Evolutionary conservation across 2,888 invertebrate species (phyloP), one percentile per base, ranked within the genome.

Genomic region (Macaria notata): DNA sequence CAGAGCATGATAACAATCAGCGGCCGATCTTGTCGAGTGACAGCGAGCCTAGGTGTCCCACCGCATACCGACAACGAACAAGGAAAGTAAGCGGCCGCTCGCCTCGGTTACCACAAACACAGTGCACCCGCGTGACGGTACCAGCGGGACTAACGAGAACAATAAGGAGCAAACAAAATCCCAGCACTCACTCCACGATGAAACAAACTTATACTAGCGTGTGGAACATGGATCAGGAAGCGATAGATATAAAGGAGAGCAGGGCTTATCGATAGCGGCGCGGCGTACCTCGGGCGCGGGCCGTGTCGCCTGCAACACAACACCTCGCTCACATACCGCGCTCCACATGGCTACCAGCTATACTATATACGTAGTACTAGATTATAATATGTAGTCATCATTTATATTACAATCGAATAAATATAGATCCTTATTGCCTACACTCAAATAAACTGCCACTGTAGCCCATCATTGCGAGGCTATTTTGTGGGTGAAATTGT

Each of bases 251-350:
- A 86, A 80, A 78, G 81, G 82, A 86, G 74, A 79, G 74, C 79
- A 77, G 77, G 77, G 77, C 76, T 73, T 77, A 80, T 79, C 72
- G 80, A 9, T 42, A 51, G 46, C 75, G 71, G 66, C 77, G 77
- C 72, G 77, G 74, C 78, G 80, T 93, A 94, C 94, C 93, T 94
- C 94, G 80, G 92, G 92, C 88, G 93, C 93, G 91, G 94, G 93
- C 92, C 94, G 94, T 92, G 93, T 93, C 92, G 94, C 93, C 94
- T 94, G 94, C 79, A 94, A 94, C 93, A 94, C 92, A 93, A 92
- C 91, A 33, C 33, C 33, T 4, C 33, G 4, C 33, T 33, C 33
- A 33, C 33, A 4, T 33, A 33, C 33, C 43, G 29, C 43, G 29
- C 6, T 8, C 39, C 8, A 4, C 5, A 4, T 7, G 41, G n/a